Base-by-base conservation (phyloP, 2,113 vertebrate species). In the Entelurus aequoreus region DNA sequence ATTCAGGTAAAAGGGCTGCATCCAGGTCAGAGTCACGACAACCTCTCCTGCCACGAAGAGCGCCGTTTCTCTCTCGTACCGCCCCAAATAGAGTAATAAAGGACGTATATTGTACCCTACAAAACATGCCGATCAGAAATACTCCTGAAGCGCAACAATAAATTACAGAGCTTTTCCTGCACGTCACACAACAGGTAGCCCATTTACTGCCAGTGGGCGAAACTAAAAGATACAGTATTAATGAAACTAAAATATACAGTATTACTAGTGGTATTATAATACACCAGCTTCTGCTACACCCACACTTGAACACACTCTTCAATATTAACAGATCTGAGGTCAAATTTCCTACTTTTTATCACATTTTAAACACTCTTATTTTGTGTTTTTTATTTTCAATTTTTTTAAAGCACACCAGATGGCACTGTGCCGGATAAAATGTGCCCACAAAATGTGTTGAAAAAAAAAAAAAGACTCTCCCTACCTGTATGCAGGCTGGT, bases 401-500 rank as follows among this genome's bases (percentile, higher is more conserved):
- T 14, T 0, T 15, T 35, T 0, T n/a, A n/a, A 64, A 4, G 40
- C 8, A 42, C 40, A 42, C 10, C 3, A 6, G 10, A n/a, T n/a
- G n/a, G 42, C 10, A 12, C 42, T 11, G 10, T n/a, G n/a, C n/a
- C n/a, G n/a, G n/a, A n/a, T n/a, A n/a, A n/a, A n/a, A n/a, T n/a
- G n/a, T n/a, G n/a, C n/a, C n/a, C n/a, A n/a, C n/a, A n/a, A n/a
- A n/a, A n/a, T n/a, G n/a, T 46, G 42, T 46, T 46, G 10, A 42
- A 42, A 9, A 46, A 46, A 5, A 16, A 48, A 49, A 15, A 72
- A 72, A 63, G 74, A 28, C 28, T 28, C 69, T 68, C 8, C 52
- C 6, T 79, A 86, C 84, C 86, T 87, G 86, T 84, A 11, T 44
- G 75, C 55, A 51, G 50, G 77, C 57, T 78, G 79, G 57, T 82